phyloP scores from a whole-genome alignment of 2,888 invertebrate genomes.

The Petrolisthes manimaculis region DNA sequence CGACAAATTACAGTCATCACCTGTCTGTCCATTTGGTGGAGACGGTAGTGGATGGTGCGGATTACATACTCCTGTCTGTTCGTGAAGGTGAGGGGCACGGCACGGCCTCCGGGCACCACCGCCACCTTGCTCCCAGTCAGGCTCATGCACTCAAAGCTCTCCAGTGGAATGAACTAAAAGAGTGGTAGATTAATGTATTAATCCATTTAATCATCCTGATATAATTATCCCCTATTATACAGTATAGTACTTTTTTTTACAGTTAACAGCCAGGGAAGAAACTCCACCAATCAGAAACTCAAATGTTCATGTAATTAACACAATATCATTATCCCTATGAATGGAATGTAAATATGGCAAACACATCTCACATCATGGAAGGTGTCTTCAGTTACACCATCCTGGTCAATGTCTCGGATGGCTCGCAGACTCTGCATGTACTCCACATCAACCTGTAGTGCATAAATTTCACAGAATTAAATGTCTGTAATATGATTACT shows the following conservation, averaged over 20 bases:
- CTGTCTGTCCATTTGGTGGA: conserved; percentile 77
- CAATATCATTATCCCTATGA: background rate
- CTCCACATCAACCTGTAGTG: conserved; percentile 73
- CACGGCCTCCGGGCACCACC: conserved; percentile 76
- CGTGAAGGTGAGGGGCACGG: conserved; percentile 75
- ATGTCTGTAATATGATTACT: too few relatives aligned
- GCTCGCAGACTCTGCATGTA: conserved; percentile 76
- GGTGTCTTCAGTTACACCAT: conserved; percentile 75
- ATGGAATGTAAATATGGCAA: background rate
- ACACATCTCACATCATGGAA: conserved; percentile 73
- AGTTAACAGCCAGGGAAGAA: background rate
- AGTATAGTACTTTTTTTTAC: background rate
- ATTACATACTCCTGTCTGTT: conserved; percentile 77
- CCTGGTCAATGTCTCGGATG: conserved; percentile 75
- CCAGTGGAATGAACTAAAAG: conserved; percentile 74
- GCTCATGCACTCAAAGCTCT: conserved; percentile 77
- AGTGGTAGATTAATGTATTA: background rate
- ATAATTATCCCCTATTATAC: background rate
- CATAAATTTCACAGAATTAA: too few relatives aligned
- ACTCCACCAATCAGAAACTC: background rate
- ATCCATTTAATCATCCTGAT: background rate
- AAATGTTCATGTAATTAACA: background rate
- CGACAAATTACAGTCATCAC: conserved; percentile 68
- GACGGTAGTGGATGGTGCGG: conserved; percentile 75
- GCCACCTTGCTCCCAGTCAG: conserved; percentile 76